Evolutionary conservation across 1,140 invertebrate species (phyloP), one percentile per base, ranked within the genome.

Genomic region (Euborellia annulipes): DNA sequence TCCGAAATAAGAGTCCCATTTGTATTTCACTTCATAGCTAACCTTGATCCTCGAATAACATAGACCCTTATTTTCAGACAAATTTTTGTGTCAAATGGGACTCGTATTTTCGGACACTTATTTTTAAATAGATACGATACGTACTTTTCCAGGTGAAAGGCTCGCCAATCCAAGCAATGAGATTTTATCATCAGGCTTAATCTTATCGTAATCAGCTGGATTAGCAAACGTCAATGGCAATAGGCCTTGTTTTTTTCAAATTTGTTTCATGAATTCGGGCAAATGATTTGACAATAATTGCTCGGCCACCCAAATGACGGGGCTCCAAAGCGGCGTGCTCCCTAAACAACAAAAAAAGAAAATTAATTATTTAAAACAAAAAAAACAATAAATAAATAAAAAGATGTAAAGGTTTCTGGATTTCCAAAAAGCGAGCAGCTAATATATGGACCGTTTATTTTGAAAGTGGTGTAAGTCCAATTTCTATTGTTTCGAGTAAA

Each of bases 181-280:
- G 56, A 99, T 87, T 61, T 85, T 92, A 63, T 96, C 92, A 39
- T 77, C 75, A 6, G 95, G 90, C 58, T 89, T 75, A 54, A 99
- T 79, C 70, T 98, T 98, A 62, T 99, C 93, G 66, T 99, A 99
- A 68, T 99, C 96, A 52, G 78, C 71, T 11, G 94, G 61, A 63
- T 98, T 82, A 14, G 83, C 76, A 64, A 99, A 99, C 1, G 95
- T 99, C 36, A 99, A 66, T 1, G 96, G 95, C 45, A 99, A 70
- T 58, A 99, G 62, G 51, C 96, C 96, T 62, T 99, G 96, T 62
- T 99, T 99, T n/a, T 69, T 99, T 99, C 55, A 99, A 64, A 66
- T 99, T 99, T 0, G 96, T 99, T 70, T 99, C 95, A 67, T 99
- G 96, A 62, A 99, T 99, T 62, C 96, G 80, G 40, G 96, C 96